A percentile compares a stretch with the other conserved stretches of the same genome.
These are phyloP conservation scores for Sarcophaga caerulescens DNA, from an alignment of 2,888 invertebrate genomes.

Conservation along the genomic window DNA sequence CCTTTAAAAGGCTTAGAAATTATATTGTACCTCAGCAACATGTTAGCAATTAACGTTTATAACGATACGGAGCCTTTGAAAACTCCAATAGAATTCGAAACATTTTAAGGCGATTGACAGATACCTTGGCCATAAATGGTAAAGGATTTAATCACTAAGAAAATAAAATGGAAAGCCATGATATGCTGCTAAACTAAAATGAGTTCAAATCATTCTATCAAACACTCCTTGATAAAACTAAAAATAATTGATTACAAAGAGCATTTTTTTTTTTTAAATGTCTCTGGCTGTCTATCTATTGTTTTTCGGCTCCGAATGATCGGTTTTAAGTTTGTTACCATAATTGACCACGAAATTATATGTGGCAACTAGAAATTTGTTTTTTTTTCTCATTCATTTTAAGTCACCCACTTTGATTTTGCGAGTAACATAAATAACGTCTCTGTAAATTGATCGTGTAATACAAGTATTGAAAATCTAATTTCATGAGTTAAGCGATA, in stretches of 20 bases:
- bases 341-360: slow-evolving; percentile 46
- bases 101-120: no score
- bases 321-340: slow-evolving; percentile 45
- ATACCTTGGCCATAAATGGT: no score
- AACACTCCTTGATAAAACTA: slow-evolving; percentile 22
- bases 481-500: no score
- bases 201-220: background rate
- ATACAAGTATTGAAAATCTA: no score
- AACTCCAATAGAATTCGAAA: no score
- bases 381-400: no score
- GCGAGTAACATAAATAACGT: no score
- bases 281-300: background rate
- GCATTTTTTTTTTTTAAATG: slow-evolving; percentile 11
- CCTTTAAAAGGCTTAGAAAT: no score
- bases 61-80: background rate
- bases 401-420: slow-evolving; percentile 22
- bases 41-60: slow-evolving; percentile 7
- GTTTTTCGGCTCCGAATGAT: background rate
- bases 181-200: background rate
- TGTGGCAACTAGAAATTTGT: no score
- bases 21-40: background rate
- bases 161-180: background rate
- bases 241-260: slow-evolving; percentile 36
- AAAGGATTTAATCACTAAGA: no score
- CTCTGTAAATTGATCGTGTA: no score